Percentiles rank a stretch among this genome's conserved stretches.
Conservation (phyloP, 1,140 invertebrate species). For the Platorchestia sp. region DNA sequence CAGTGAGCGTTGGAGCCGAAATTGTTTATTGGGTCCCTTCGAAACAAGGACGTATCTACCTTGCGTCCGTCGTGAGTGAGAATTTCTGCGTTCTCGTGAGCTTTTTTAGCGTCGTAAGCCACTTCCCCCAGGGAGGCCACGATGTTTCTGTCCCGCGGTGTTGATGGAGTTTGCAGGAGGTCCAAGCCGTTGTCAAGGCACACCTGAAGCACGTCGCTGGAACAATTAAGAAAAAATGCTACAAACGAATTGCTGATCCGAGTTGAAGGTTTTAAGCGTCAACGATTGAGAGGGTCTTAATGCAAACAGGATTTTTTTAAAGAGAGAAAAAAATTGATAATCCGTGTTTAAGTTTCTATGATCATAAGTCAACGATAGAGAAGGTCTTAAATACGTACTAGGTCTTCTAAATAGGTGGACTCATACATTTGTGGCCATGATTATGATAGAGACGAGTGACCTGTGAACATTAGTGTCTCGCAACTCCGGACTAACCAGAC, state of each 20-base stretch:
- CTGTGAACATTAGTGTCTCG: background rate
- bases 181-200: background rate
- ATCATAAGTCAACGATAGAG: too few species aligned
- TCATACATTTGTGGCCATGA: too few species aligned
- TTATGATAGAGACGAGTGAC: background rate
- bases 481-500: background rate
- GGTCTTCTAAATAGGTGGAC: too few species aligned
- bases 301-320: too few species aligned
- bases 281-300: too few species aligned
- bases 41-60: background rate
- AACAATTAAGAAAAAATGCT: background rate
- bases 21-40: background rate
- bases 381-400: too few species aligned
- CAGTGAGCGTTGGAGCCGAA: background rate
- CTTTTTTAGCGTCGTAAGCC: background rate
- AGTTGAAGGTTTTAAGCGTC: background rate
- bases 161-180: background rate
- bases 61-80: background rate
- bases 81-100: background rate
- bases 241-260: background rate
- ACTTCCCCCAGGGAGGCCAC: background rate
- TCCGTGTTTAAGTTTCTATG: too few species aligned
- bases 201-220: background rate
- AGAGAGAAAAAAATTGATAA: too few species aligned
- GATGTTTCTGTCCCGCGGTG: background rate